A percentile compares a stretch with the other conserved stretches of the same genome.
Conservation (phyloP, 2,113 vertebrate genomes). For the Cercopithecus mona region DNA sequence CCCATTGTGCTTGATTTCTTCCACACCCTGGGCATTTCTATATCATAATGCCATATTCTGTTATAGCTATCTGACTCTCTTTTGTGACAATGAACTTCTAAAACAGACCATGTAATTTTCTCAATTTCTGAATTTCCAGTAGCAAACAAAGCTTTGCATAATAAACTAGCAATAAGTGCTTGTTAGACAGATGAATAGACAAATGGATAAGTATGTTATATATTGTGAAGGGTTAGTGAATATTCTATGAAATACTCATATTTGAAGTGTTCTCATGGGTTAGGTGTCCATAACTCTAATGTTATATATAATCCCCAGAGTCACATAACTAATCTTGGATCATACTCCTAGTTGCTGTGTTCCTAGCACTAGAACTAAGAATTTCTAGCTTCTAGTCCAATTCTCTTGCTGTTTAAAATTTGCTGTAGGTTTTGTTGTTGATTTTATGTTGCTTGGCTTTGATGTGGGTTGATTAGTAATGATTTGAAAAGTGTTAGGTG, state of each 20-base stretch:
- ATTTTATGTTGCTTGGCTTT: neutral
- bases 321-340: neutral
- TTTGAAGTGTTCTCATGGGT: neutral
- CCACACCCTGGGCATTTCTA: neutral
- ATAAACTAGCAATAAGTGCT: neutral
- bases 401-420: neutral
- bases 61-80: neutral
- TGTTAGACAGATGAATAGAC: neutral
- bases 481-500: neutral
- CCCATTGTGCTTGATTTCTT: no score
- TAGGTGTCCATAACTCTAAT: neutral
- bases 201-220: neutral
- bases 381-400: neutral
- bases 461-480: neutral
- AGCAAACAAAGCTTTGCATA: neutral
- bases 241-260: neutral
- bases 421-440: neutral
- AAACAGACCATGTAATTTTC: neutral
- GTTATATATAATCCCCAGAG: neutral
- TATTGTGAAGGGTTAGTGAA: neutral
- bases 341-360: neutral
- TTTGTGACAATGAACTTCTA: neutral
- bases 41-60: neutral
- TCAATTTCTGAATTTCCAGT: neutral
- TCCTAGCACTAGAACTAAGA: neutral